Evolutionary conservation across 2,888 invertebrate species (phyloP), one percentile per base, ranked within the genome.

Genomic region (Limnephilus auricula): DNA sequence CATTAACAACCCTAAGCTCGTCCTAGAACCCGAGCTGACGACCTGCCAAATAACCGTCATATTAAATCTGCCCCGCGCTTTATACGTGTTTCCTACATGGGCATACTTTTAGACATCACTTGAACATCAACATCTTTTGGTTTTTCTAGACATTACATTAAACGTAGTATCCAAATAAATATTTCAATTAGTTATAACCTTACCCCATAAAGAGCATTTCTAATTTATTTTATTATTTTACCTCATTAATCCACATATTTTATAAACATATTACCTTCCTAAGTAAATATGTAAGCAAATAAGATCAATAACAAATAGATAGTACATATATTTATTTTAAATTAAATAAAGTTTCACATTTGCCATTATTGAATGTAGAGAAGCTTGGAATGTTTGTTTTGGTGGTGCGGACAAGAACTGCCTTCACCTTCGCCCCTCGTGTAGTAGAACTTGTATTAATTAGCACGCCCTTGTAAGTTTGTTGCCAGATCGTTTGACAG

Each of bases 231-330:
- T 25, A 65, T 65, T 65, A 85, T 85, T 87, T 87, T 87, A 78
- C 87, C 87, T 78, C 87, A 87, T 30, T 87, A 87, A 87, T 87
- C 87, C 85, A 85, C 40, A 78, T 65, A 78, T 87, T n/a, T 85
- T 37, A 45, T 45, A 40, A 65, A 87, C 31, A 34, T 78, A 78
- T 87, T 65, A 87, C 87, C 87, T 87, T 65, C 87, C 78, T 87
- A 87, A 87, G 37, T 87, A 85, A 45, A 85, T 45, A 12, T 50
- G 40, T 85, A 85, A 50, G 40, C 13, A 30, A 25, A 40, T 89
- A 89, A 32, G 89, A 80, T 65, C 79, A 79, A 79, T 89, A 79
- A 79, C 79, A 79, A 37, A 89, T 89, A 89, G 79, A 40, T 79
- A 79, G 40, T 89, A 89, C 79, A 37, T 89, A 37, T 89, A 89